Evolutionary conservation across 1,140 invertebrate species (phyloP), one percentile per base, ranked within the genome.

Genomic region (Cherax destructor): DNA sequence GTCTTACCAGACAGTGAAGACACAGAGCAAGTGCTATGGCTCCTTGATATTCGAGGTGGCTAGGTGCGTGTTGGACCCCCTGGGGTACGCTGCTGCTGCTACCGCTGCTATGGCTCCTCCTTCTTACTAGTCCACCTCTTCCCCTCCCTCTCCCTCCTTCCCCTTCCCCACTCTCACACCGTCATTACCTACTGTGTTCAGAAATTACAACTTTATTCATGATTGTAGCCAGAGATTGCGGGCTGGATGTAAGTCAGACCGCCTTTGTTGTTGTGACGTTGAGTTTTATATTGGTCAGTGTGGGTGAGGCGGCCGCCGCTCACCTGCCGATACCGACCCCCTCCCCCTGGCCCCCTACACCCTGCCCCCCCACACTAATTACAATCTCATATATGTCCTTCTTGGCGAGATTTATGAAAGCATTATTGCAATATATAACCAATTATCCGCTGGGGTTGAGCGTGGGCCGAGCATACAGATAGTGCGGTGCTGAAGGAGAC

Each of bases 401-500:
- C 83, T 47, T 50, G 65, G 83, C 24, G 83, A 50, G 83, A 85
- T 85, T 85, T 85, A 85, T 74, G 83, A 50, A 74, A 74, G 74
- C 83, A 74, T 85, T 85, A 85, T 50, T 69, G 83, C 83, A 84
- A 85, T 85, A 74, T 85, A 85, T 85, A 85, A 85, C 83, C 83
- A 85, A 85, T 85, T 85, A 85, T 85, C 83, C 69, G 49, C 83
- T 41, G 59, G 83, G 83, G 61, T 11, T 50, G 47, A 49, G 83
- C 21, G 61, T 41, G 30, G 24, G 3, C 41, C 10, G 24, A n/a
- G 83, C 61, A 85, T 85, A 85, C 83, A 50, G 69, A 85, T 84
- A 59, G 24, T 47, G 10, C 30, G 30, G 30, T 41, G 30, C 30
- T 41, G 50, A 61, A 41, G 30, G 59, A n/a, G 52, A 24, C 52